Percentiles rank a stretch among this genome's conserved stretches.
Evolutionary conservation across 2,888 invertebrate species (phyloP).

Genomic region (Dryadula phaetusa): DNA sequence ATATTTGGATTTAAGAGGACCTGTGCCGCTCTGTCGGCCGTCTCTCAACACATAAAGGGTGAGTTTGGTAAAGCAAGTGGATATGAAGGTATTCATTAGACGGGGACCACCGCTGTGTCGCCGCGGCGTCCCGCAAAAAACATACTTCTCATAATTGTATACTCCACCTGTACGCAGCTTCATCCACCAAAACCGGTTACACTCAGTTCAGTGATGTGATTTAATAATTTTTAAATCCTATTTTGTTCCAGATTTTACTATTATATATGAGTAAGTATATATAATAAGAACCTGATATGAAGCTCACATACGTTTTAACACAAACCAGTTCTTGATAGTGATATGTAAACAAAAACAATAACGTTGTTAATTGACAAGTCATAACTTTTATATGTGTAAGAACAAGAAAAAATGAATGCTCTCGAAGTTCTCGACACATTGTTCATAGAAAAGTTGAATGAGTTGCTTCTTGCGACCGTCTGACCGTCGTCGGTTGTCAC

Average conservation of each 20-base stretch:
- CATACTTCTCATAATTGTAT: slow-evolving; percentile 29
- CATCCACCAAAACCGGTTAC: slow-evolving; percentile 15
- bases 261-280: background rate
- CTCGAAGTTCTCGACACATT: slow-evolving; percentile 21
- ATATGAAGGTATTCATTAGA: slow-evolving; percentile 19
- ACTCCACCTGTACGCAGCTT: slow-evolving; percentile 30
- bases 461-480: slow-evolving; percentile 32
- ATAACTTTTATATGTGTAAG: slow-evolving; percentile 11
- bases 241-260: background rate
- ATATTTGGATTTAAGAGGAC: slow-evolving; percentile 1
- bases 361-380: background rate
- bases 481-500: slow-evolving; percentile 22
- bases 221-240: background rate
- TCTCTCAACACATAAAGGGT: background rate
- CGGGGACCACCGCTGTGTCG: slow-evolving; percentile 38
- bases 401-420: slow-evolving; percentile 14
- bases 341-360: slow-evolving; percentile 9
- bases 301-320: background rate
- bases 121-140: slow-evolving; percentile 37
- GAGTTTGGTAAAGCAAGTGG: background rate
- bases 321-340: background rate
- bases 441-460: slow-evolving; percentile 42
- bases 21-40: background rate
- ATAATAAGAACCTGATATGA: background rate
- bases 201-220: background rate